Conservation (phyloP, 1,140 invertebrate species). For the Phymastichus coffea region DNA sequence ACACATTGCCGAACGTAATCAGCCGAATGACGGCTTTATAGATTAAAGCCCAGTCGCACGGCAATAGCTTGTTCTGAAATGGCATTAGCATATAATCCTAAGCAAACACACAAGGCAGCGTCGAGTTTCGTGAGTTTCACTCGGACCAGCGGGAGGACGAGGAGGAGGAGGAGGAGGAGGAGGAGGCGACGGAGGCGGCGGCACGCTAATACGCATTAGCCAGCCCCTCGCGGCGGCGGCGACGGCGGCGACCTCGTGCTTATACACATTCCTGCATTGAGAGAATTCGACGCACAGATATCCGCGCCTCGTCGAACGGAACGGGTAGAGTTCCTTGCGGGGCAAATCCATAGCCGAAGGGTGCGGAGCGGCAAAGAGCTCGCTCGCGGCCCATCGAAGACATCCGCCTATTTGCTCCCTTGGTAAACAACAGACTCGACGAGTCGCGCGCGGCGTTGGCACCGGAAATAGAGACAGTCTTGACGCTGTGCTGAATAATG, state of each 20-base stretch:
- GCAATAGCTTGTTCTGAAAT: conserved; percentile 37
- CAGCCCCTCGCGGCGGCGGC: conserved; percentile 29
- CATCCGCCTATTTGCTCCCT: conserved; percentile 42
- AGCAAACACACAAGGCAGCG: conserved; percentile 38
- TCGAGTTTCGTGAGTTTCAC: conserved; percentile 24
- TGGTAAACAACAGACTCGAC: conserved; percentile 40
- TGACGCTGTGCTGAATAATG: conserved; percentile 44
- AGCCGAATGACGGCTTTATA: too few species aligned
- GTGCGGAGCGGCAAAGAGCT: neutral
- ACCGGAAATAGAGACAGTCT: conserved; percentile 46
- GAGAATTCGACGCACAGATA: conserved; percentile 25
- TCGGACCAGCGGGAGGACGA: too few species aligned
- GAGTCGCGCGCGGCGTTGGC: conserved; percentile 29
- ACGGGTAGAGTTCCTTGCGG: too few species aligned
- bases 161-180: too few species aligned
- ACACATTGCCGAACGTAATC: too few species aligned
- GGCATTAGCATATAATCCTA: conserved; percentile 40
- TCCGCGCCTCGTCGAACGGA: too few species aligned
- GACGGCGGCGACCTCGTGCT: too few species aligned
- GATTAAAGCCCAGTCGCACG: too few species aligned
- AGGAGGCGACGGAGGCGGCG: too few species aligned
- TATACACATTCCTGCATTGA: conserved; percentile 27
- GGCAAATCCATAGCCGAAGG: too few species aligned
- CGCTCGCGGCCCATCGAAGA: conserved; percentile 17
- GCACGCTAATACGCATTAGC: conserved; percentile 30